Evolutionary conservation across 2,113 vertebrate genomes (phyloP), one percentile per base, ranked within the genome.

Genomic region (Chionodraco myersi): DNA sequence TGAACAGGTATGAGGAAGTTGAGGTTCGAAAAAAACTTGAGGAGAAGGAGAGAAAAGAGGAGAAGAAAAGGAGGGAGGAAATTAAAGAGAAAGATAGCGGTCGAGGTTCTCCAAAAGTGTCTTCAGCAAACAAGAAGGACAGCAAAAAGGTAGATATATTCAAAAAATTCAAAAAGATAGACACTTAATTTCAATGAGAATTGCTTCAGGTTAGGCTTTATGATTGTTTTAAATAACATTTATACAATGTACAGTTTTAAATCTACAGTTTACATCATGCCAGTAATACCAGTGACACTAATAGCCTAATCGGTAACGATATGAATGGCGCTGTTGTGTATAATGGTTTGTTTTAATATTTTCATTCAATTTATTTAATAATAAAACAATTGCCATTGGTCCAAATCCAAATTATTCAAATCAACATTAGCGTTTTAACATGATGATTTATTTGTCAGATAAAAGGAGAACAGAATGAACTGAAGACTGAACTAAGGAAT

Each of bases 21-120:
- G 97, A 99, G 91, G 97, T 99, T 77, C 93, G 97, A n/a, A 98
- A 97, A 88, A 96, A 94, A 73, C 96, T 99, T 45, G 98, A 99
- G 89, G 98, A 99, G 88, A 96, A 94, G 71, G 98, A 99, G 66
- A 95, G 93, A 74, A 93, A 92, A 75, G 96, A 98, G 80, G 96
- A 98, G 77, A 95, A 95, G 67, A 96, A 96, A 84, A 95, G 86
- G 83, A 96, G 80, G 82, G 96, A 96, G 79, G 95, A 96, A 73
- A 93, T 92, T 44, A 91, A 77, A 58, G 95, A 92, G 70, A 96
- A 95, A 72, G 90, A 87, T 0, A 78, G 75, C 1, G 88, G 87
- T 51, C 94, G 88, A 84, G 88, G 79, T 18, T 92, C 95, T 81
- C 88, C 93, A 53, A 96, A 96, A 91, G 79, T 69, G 10, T 56